These are phyloP conservation scores for Oriolus oriolus DNA, from an alignment of 2,113 vertebrate genomes.

Conservation along the genomic window DNA sequence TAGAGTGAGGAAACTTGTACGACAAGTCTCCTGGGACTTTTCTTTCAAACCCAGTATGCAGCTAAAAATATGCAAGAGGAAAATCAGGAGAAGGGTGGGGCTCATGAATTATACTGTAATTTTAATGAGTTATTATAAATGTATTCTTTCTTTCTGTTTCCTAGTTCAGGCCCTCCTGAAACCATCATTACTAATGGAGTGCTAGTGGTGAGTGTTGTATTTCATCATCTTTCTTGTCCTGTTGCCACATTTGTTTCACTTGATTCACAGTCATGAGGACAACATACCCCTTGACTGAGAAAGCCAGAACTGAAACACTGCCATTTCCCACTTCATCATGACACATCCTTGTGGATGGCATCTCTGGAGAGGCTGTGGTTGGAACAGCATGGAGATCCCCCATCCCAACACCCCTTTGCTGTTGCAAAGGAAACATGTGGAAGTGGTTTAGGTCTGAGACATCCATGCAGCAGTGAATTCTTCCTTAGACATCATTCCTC, in stretches of 20 bases:
- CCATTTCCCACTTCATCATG: not conserved
- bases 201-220: constrained; percentile 55
- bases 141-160: constrained; percentile 27
- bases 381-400: not conserved
- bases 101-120: not conserved
- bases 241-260: not conserved
- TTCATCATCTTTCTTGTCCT: constrained; percentile 5
- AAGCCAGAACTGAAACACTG: not conserved
- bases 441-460: not conserved
- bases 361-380: not conserved
- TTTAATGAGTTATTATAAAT: not conserved
- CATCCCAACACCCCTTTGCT: not conserved
- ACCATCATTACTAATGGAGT: constrained; percentile 68
- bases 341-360: not conserved
- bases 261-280: not conserved
- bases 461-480: not conserved
- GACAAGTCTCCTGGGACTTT: not conserved
- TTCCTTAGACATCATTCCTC: not conserved
- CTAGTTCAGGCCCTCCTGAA: constrained; percentile 60
- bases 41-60: not conserved
- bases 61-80: not conserved
- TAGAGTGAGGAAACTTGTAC: not conserved
- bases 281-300: not conserved
- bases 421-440: not conserved
- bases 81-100: not conserved